Base-by-base conservation (phyloP, 2,888 invertebrate species). In the Hesperia comma region DNA sequence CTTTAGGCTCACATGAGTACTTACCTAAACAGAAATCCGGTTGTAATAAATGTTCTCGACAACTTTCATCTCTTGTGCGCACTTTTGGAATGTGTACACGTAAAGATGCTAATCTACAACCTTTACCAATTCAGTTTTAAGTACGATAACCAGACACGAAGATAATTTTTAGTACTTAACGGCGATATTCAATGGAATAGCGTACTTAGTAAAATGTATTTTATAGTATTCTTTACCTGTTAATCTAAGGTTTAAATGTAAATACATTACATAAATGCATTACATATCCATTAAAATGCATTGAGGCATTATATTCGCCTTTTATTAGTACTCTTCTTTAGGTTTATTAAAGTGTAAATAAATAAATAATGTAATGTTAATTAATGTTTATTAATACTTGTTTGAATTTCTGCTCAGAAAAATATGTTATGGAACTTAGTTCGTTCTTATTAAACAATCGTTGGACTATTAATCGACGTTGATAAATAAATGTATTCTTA, bases 21-120 rank as follows among this genome's bases (percentile, higher is more conserved):
- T 74, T 76, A 77, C 80, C 77, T 78, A 83, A 86, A 84, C 82
- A 82, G 80, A 84, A 85, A 81, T 86, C 89, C 87, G 88, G 89
- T 88, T 86, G 73, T 60, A 72, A 79, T 79, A 74, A 82, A 82
- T 84, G 80, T 78, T 81, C 77, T 81, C 77, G 80, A 83, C 84
- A 87, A 89, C 90, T 90, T 90, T 90, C 90, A 78, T 88, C 77
- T 67, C 74, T 71, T 73, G 82, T 84, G 80, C 81, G 72, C 81
- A 82, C 79, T 86, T 80, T 78, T 70, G 73, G 58, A 66, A 41
- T 51, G 40, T 49, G 6, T 37, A 37, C 33, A 46, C 49, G 60
- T 49, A 56, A 43, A 49, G 55, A 56, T 49, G 56, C 43, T 56
- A 63, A 56, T 63, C 63, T 56, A 62, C 57, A 68, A 72, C 70